phyloP scores from a whole-genome alignment of 1,140 invertebrate species.

The Trichonephila clavipes region DNA sequence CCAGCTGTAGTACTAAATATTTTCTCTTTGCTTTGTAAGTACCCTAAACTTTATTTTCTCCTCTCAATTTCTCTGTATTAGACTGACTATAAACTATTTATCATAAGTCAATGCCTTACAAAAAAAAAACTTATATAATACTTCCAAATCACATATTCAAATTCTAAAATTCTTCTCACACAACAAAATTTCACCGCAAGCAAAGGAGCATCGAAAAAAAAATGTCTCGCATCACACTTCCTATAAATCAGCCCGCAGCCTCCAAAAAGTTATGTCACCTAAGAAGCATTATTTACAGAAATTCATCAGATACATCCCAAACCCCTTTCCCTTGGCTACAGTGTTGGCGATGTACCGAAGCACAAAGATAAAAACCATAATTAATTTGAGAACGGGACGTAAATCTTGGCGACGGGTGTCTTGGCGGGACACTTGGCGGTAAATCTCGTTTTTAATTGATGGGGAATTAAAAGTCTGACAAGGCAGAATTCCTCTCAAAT shows the following conservation, averaged over 20 bases:
- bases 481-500: slow-evolving; percentile 10
- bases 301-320: neutral
- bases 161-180: too few relatives aligned
- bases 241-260: neutral
- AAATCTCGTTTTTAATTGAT: slow-evolving; percentile 58
- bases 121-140: too few relatives aligned
- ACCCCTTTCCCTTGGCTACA: neutral
- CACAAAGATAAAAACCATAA: slow-evolving; percentile 40
- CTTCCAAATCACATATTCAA: too few relatives aligned
- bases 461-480: slow-evolving; percentile 36
- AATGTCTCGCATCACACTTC: neutral
- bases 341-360: neutral
- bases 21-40: too few relatives aligned
- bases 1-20: too few relatives aligned
- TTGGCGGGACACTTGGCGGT: slow-evolving; percentile 50
- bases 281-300: neutral
- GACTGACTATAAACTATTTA: too few relatives aligned
- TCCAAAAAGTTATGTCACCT: neutral
- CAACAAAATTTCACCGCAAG: neutral
- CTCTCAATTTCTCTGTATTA: too few relatives aligned
- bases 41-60: too few relatives aligned
- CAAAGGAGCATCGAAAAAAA: neutral
- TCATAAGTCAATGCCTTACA: too few relatives aligned
- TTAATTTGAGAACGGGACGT: slow-evolving; percentile 16
- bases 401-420: neutral